Percentiles rank a stretch among this genome's conserved stretches.
phyloP scores from a whole-genome alignment of 1,140 invertebrate species.

The Pogonognathellus flavescens region DNA sequence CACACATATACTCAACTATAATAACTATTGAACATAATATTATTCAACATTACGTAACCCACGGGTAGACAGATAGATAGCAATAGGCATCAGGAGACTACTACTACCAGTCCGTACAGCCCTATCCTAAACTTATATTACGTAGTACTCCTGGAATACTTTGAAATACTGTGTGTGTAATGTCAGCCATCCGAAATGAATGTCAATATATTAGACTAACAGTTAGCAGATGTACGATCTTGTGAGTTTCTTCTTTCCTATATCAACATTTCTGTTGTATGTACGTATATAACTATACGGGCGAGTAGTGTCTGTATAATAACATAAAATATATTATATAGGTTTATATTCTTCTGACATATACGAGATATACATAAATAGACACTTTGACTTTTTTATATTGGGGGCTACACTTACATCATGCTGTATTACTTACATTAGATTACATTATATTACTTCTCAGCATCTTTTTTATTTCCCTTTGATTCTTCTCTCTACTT shows the following conservation, averaged over 20 bases:
- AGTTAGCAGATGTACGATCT: neutral
- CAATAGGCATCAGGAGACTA: neutral
- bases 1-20: neutral
- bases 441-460: conserved; percentile 20
- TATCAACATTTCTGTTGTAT: too few relatives aligned
- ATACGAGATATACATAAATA: neutral
- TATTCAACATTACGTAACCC: neutral
- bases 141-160: too few relatives aligned
- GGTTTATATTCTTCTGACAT: too few relatives aligned
- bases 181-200: neutral
- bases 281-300: too few relatives aligned
- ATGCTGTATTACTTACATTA: neutral
- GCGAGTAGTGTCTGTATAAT: too few relatives aligned
- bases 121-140: too few relatives aligned
- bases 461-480: conserved; percentile 7
- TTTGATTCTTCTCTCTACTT: neutral
- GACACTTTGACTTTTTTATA: neutral
- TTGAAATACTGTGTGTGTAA: neutral
- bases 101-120: neutral
- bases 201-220: neutral
- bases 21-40: neutral
- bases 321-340: neutral
- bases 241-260: too few relatives aligned
- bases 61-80: neutral
- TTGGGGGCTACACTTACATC: neutral